phyloP scores from a whole-genome alignment of 2,113 vertebrate species.

The Archocentrus centrarchus region DNA sequence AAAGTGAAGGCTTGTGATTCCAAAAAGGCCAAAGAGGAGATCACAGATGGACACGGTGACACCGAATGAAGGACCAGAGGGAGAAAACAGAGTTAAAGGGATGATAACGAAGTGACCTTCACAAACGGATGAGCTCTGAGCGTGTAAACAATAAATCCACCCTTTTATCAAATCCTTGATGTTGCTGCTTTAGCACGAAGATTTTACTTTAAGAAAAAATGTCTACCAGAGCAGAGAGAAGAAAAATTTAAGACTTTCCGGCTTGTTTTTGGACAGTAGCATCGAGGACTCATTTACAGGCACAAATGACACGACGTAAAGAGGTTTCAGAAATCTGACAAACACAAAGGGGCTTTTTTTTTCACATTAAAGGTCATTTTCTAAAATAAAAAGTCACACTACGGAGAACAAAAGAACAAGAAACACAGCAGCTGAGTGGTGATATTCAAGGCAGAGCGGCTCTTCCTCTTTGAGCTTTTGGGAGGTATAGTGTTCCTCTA shows the following conservation, averaged over 20 bases:
- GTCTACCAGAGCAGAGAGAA: not conserved
- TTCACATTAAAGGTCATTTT: not conserved
- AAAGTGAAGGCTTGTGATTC: conserved; percentile 7
- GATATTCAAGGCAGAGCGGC: conserved; percentile 15
- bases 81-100: not conserved
- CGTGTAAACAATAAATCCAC: not conserved
- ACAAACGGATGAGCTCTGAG: not conserved
- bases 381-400: not conserved
- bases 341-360: not conserved
- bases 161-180: not conserved
- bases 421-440: conserved; percentile 16
- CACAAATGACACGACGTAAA: not conserved
- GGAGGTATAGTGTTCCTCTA: conserved; percentile 66
- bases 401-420: not conserved
- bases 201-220: not conserved
- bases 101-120: not conserved
- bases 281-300: not conserved
- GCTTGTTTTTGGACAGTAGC: not conserved
- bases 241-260: not conserved
- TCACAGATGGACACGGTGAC: not conserved
- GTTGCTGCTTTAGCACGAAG: not conserved
- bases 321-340: not conserved
- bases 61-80: not conserved
- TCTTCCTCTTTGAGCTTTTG: conserved; percentile 69
- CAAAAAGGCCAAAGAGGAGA: not conserved